These are phyloP conservation scores for Galerucella pusilla DNA, from an alignment of 2,888 invertebrate species.

Conservation along the genomic window DNA sequence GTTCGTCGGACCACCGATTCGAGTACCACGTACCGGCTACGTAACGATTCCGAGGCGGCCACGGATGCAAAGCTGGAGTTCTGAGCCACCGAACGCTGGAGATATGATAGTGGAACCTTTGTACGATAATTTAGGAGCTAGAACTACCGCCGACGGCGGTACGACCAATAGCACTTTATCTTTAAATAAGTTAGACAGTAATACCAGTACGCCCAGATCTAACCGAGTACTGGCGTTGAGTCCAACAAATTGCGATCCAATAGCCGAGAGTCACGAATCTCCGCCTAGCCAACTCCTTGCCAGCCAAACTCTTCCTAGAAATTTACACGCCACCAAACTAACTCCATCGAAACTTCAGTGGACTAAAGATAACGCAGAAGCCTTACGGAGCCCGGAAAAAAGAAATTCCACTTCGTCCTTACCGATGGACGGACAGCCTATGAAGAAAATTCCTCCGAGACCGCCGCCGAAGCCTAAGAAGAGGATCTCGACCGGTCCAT, in stretches of 20 bases:
- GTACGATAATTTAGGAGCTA: slow-evolving; percentile 86
- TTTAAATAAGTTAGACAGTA: slow-evolving; percentile 77
- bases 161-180: slow-evolving; percentile 72
- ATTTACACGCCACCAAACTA: slow-evolving; percentile 49
- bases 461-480: slow-evolving; percentile 88
- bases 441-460: slow-evolving; percentile 84
- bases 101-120: slow-evolving; percentile 74
- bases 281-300: slow-evolving; percentile 61
- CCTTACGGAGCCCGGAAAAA: slow-evolving; percentile 66
- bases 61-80: slow-evolving; percentile 83
- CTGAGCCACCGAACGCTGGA: slow-evolving; percentile 63
- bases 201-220: slow-evolving; percentile 63
- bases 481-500: slow-evolving; percentile 77
- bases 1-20: slow-evolving; percentile 69
- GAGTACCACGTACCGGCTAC: slow-evolving; percentile 75
- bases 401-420: slow-evolving; percentile 58
- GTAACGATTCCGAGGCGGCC: slow-evolving; percentile 89
- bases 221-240: slow-evolving; percentile 64
- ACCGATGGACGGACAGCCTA: slow-evolving; percentile 47
- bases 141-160: slow-evolving; percentile 85
- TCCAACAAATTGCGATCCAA: slow-evolving; percentile 66
- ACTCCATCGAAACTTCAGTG: slow-evolving; percentile 61
- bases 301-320: slow-evolving; percentile 63
- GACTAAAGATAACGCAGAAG: slow-evolving; percentile 63
- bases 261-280: slow-evolving; percentile 67